A percentile compares a stretch with the other conserved stretches of the same genome.
Evolutionary conservation across 2,113 vertebrate species (phyloP).

Genomic region (Saccopteryx leptura): DNA sequence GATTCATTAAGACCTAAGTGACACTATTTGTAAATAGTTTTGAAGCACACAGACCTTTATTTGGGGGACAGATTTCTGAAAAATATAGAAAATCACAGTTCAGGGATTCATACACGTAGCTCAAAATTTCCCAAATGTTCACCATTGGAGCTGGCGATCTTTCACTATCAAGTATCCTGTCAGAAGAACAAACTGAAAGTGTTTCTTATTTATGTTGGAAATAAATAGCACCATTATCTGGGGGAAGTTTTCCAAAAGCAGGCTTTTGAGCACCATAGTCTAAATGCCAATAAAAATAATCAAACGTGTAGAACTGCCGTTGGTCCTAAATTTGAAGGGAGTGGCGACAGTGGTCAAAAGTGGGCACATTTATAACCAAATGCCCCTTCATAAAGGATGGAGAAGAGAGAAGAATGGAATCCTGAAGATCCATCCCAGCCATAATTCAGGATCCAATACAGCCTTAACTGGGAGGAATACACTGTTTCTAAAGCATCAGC

Average conservation of each 20-base stretch:
- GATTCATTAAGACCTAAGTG: constrained; percentile 71
- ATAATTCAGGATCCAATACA: constrained; percentile 65
- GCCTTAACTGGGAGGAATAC: constrained; percentile 56
- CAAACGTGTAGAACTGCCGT: constrained; percentile 17
- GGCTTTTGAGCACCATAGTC: constrained; percentile 81
- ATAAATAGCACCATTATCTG: constrained; percentile 40
- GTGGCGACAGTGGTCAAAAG: neutral
- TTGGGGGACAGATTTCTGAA: constrained; percentile 69
- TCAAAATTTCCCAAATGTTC: constrained; percentile 63
- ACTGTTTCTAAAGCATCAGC: neutral
- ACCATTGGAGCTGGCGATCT: constrained; percentile 36
- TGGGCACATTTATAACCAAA: neutral
- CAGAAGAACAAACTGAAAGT: constrained; percentile 65
- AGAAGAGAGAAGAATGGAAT: constrained; percentile 54
- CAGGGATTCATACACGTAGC: constrained; percentile 77
- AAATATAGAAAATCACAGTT: constrained; percentile 80
- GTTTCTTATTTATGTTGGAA: constrained; percentile 68
- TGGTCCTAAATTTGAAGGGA: constrained; percentile 62
- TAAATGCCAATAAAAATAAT: constrained; percentile 70
- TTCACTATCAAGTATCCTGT: constrained; percentile 48
- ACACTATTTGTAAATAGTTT: constrained; percentile 77
- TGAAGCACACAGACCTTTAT: constrained; percentile 83
- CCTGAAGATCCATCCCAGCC: constrained; percentile 60
- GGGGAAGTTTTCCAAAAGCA: constrained; percentile 80
- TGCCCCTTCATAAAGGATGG: constrained; percentile 20